Evolutionary conservation across 2,888 invertebrate species (phyloP), one percentile per base, ranked within the genome.

Genomic region (Agriopis aurantiaria): DNA sequence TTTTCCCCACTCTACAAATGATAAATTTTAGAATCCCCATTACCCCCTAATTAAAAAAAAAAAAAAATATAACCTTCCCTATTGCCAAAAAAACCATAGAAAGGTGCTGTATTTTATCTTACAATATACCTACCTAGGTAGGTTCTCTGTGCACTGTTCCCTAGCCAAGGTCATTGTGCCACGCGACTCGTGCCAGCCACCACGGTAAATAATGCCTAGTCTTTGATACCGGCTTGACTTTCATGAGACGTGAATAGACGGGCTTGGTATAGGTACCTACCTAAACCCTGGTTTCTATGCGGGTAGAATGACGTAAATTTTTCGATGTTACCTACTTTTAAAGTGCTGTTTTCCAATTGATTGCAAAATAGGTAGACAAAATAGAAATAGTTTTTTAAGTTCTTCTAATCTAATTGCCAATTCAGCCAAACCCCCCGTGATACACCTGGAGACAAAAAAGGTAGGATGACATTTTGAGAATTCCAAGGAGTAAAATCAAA

Each of bases 141-240:
- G 17, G 56, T 57, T 56, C 56, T 49, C 60, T 51, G 43, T 51
- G 49, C 49, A 61, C 14, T 41, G 48, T n/a, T 51, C 43, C 61
- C n/a, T 40, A 49, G 60, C 40, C 51, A 90, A 90, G 90, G 90
- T 89, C 88, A 85, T 82, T 77, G 82, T 85, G 85, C 85, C 85
- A 86, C 85, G 86, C 87, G 85, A 83, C 78, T 12, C 52, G 62
- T 62, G 62, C 62, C 62, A 53, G 62, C 51, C 62, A 40, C 53
- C 33, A 71, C 61, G 61, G 53, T n/a, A 46, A 58, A 60, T 52
- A 61, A 61, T 60, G 60, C 61, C 61, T 45, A 62, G 53, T 53
- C 45, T 46, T 61, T 43, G 53, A 62, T 58, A 58, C 58, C 23
- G 61, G 41, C 61, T 61, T 49, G 61, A 52, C 53, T 46, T 46